These are phyloP conservation scores for Heliothis subflexa DNA, from an alignment of 1,140 invertebrate genomes.

Conservation along the genomic window DNA sequence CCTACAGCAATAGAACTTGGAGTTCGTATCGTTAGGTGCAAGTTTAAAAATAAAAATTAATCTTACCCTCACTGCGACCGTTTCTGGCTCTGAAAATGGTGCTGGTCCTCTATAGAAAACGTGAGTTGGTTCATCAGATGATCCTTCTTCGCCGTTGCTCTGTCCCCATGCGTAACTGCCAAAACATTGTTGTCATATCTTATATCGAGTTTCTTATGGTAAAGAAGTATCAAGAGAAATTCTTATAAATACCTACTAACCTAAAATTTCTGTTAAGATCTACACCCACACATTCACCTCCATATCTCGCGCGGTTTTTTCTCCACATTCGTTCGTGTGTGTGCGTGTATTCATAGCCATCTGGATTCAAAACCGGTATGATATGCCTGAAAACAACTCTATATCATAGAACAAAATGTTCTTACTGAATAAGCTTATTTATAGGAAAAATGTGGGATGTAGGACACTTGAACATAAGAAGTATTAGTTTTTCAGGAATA, in stretches of 20 bases:
- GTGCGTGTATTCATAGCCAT: conserved; percentile 94
- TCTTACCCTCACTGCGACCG: conserved; percentile 88
- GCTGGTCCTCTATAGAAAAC: conserved; percentile 95
- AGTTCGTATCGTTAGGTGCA: too few species aligned
- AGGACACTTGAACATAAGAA: too few species aligned
- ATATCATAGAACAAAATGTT: too few species aligned
- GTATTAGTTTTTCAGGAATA: too few species aligned
- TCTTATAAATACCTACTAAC: conserved; percentile 46
- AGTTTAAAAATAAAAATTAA: neutral
- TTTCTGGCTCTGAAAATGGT: conserved; percentile 97
- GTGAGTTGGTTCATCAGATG: conserved; percentile 93
- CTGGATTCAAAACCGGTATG: conserved; percentile 93
- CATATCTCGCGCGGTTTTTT: conserved; percentile 89
- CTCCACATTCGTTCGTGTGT: conserved; percentile 92
- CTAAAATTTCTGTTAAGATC: conserved; percentile 94
- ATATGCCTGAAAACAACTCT: conserved; percentile 86
- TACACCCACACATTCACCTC: conserved; percentile 89
- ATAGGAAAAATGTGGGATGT: too few species aligned
- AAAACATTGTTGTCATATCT: conserved; percentile 15
- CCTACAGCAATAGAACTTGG: too few species aligned
- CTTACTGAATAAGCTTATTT: too few species aligned
- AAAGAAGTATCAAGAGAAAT: conserved; percentile 9
- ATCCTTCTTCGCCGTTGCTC: conserved; percentile 88
- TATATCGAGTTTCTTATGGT: too few species aligned
- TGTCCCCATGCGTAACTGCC: conserved; percentile 90